Evolutionary conservation across 2,888 invertebrate genomes (phyloP), one percentile per base, ranked within the genome.

Genomic region (Drosophila melanosoma): DNA sequence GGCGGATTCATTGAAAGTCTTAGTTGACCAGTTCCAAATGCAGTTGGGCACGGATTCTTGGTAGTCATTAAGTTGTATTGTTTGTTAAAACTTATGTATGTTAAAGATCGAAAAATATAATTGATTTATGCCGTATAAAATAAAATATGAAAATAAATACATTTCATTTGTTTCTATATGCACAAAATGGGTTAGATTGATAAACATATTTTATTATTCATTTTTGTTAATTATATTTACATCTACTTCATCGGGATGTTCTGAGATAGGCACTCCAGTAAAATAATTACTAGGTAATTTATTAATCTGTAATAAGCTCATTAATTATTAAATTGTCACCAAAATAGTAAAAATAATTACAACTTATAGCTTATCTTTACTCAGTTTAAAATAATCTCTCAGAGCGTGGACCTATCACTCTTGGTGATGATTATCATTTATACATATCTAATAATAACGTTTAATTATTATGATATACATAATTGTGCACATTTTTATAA

Each of bases 31-130:
- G 77, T 63, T 82, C 61, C 76, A 78, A 66, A 48, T 67, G 67
- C 60, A 58, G 72, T 64, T 71, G 51, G 66, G 68, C 78, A 79
- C 82, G 84, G 81, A 89, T 75, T 79, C 78, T 80, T 79, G 80
- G 77, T 87, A 87, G 89, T 87, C 89, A 87, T 80, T 87, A 87
- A 87, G 89, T 74, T 81, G 80, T 89, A 87, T 85, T 89, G 85
- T 79, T 86, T 86, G 89, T 86, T 86, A 89, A 79, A 83, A 61
- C 12, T 81, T 54, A 62, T 62, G 23, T 74, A 85, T 74, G 81
- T 87, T 85, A 82, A 83, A 78, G 67, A 80, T 80, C 70, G 69
- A 85, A 78, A 73, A 71, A 66, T 77, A 70, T 79, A 74, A 81
- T 83, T 74, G 68, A 60, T 60, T 69, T 79, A 83, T 69, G 59